Evolutionary conservation across 2,888 invertebrate species (phyloP).

Genomic region (Strigamia crassipes): DNA sequence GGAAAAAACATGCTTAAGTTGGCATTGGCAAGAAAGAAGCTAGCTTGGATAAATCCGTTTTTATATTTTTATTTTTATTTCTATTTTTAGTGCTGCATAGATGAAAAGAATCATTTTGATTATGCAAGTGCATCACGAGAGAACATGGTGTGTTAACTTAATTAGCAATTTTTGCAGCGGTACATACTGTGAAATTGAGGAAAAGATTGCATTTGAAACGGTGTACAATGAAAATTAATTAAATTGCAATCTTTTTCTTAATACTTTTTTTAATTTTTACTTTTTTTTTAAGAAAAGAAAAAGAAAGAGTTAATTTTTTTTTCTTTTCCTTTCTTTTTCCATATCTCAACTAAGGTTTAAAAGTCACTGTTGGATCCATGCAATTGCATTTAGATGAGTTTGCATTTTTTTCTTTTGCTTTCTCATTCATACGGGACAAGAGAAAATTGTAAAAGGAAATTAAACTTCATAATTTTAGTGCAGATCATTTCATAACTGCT

Average conservation of each 20-base stretch:
- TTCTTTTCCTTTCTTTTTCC: neutral
- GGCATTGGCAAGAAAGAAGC: neutral
- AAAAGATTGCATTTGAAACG: slow-evolving; percentile 26
- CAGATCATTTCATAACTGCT: slow-evolving; percentile 23
- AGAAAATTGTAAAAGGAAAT: slow-evolving; percentile 38
- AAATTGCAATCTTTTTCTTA: slow-evolving; percentile 5
- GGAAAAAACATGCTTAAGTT: neutral
- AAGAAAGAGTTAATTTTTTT: neutral
- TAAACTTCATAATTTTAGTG: slow-evolving; percentile 32
- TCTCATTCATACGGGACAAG: neutral
- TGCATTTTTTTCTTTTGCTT: slow-evolving; percentile 1
- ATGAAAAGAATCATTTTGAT: slow-evolving; percentile 34
- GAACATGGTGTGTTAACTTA: slow-evolving; percentile 33
- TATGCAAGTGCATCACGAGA: slow-evolving; percentile 39
- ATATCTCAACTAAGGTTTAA: slow-evolving; percentile 15
- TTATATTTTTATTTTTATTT: slow-evolving; percentile 33
- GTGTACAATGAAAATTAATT: slow-evolving; percentile 38
- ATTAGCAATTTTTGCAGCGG: slow-evolving; percentile 38
- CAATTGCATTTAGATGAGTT: slow-evolving; percentile 38
- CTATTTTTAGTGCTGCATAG: slow-evolving; percentile 31
- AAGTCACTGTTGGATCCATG: slow-evolving; percentile 10
- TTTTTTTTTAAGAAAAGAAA: no score
- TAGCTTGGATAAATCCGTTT: slow-evolving; percentile 5
- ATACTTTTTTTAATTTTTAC: neutral
- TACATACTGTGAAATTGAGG: slow-evolving; percentile 17